These are phyloP conservation scores for Sardinella longiceps DNA, from an alignment of 2,797 vertebrate species.

Conservation along the genomic window DNA sequence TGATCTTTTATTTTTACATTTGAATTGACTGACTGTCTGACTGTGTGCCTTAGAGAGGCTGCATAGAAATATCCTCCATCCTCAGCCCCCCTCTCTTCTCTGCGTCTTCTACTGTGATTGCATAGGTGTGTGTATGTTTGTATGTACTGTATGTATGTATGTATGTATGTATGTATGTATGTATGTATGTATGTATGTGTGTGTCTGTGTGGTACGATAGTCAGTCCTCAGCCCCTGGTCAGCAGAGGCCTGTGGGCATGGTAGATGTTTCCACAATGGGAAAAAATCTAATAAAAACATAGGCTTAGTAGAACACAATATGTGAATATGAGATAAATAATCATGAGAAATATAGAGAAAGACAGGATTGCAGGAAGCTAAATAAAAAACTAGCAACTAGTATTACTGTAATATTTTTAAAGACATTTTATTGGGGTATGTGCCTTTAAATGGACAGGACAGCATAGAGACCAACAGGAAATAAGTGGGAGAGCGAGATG, in stretches of 20 bases:
- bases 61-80: neutral
- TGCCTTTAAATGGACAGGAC: too few species aligned
- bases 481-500: too few species aligned
- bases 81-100: conserved; percentile 17
- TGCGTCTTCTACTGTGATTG: conserved; percentile 44
- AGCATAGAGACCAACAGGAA: too few species aligned
- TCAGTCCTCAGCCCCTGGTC: conserved; percentile 43
- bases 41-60: neutral
- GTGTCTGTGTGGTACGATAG: conserved; percentile 30
- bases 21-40: neutral
- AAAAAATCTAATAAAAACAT: neutral
- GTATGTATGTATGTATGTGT: conserved; percentile 40
- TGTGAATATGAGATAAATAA: conserved; percentile 23
- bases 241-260: conserved; percentile 40
- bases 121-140: conserved; percentile 38
- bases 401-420: too few species aligned
- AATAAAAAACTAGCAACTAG: too few species aligned
- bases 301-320: neutral
- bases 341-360: neutral
- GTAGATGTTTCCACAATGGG: conserved; percentile 1
- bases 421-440: too few species aligned
- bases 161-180: conserved; percentile 44
- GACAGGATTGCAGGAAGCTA: too few species aligned
- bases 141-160: conserved; percentile 33
- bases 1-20: too few species aligned